Percentiles rank a stretch among this genome's conserved stretches.
Evolutionary conservation across 2,113 vertebrate genomes (phyloP).

Genomic region (Rhynchomys soricoides): DNA sequence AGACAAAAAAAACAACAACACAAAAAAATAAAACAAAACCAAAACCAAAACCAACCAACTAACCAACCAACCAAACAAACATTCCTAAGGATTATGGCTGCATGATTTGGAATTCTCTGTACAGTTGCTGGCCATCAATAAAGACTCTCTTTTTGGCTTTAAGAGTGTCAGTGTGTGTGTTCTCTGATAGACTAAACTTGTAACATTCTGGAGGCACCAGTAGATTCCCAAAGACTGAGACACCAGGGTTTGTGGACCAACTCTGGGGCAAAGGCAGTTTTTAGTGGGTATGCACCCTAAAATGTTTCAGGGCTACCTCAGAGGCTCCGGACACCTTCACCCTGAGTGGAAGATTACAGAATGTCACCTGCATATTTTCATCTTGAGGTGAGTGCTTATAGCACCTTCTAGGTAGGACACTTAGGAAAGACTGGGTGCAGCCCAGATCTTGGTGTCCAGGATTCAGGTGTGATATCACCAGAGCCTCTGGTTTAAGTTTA

Average conservation of each 20-base stretch:
- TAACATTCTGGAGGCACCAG: not conserved
- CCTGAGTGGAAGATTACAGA: not conserved
- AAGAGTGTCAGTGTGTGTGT: not conserved
- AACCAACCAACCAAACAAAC: not conserved
- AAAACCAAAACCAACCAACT: too few species aligned
- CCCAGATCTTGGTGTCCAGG: not conserved
- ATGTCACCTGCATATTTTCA: not conserved
- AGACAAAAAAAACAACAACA: not conserved
- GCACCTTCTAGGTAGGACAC: not conserved
- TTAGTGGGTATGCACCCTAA: not conserved
- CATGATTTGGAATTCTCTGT: not conserved
- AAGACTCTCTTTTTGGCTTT: too few species aligned
- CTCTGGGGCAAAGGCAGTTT: not conserved
- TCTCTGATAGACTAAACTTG: not conserved
- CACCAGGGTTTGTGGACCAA: not conserved
- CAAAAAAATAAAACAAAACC: too few species aligned
- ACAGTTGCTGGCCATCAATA: not conserved
- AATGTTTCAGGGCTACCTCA: not conserved
- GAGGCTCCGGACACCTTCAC: not conserved
- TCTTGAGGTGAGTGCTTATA: not conserved
- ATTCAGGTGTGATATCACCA: not conserved
- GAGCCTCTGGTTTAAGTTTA: not conserved
- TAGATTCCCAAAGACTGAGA: not conserved
- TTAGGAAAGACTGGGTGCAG: not conserved
- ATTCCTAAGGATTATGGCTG: not conserved